A percentile compares a stretch with the other conserved stretches of the same genome.
These are phyloP conservation scores for Dromaius novaehollandiae DNA, from an alignment of 2,113 vertebrate genomes.

Conservation along the genomic window DNA sequence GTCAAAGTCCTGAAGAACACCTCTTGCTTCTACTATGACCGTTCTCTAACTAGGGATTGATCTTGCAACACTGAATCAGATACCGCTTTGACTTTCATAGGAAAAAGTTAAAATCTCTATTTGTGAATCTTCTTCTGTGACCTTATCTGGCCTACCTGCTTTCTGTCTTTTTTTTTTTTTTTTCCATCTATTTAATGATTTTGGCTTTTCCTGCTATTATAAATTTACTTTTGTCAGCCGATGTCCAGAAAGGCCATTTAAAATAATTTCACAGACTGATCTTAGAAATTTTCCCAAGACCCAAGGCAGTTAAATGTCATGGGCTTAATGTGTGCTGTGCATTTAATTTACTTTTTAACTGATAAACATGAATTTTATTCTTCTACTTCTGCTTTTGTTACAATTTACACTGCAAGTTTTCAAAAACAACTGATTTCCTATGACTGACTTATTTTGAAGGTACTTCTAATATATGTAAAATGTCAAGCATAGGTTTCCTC, in stretches of 20 bases:
- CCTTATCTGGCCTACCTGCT: not conserved
- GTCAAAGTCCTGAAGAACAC: not conserved
- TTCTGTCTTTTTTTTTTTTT: not conserved
- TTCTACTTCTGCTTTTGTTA: not conserved
- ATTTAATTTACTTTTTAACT: not conserved
- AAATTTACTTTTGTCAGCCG: not conserved
- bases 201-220: not conserved
- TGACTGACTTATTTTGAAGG: not conserved
- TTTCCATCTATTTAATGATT: not conserved
- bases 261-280: not conserved
- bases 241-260: not conserved
- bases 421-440: not conserved
- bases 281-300: not conserved
- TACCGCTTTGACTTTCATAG: not conserved
- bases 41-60: not conserved
- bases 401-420: not conserved
- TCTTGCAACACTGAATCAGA: not conserved
- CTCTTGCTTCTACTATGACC: not conserved
- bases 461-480: not conserved
- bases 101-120: not conserved
- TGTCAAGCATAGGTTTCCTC: not conserved
- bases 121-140: not conserved
- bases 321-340: not conserved
- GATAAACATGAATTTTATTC: not conserved
- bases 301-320: not conserved